Percentiles rank a stretch among this genome's conserved stretches.
These are phyloP conservation scores for Podarcis lilfordi DNA, from an alignment of 2,797 vertebrate species.

Conservation along the genomic window DNA sequence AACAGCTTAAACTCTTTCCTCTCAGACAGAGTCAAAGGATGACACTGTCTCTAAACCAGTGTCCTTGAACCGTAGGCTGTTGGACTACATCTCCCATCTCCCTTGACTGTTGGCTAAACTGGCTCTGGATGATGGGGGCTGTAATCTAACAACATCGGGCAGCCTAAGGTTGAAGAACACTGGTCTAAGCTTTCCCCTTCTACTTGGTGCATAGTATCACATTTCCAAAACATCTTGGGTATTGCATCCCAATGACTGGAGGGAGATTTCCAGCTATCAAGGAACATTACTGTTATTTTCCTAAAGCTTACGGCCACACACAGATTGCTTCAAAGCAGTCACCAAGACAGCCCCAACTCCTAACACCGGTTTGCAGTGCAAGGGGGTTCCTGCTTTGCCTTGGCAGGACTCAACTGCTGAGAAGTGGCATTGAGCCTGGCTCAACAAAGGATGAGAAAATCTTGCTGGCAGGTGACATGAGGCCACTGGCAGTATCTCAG, in stretches of 20 bases:
- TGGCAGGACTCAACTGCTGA: background rate
- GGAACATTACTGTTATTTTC: background rate
- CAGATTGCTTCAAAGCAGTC: background rate
- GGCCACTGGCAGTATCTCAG: slow-evolving; percentile 10
- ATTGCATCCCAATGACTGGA: background rate
- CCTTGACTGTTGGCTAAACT: too few relatives aligned
- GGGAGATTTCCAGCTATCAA: background rate
- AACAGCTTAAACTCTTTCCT: background rate
- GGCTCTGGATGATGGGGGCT: too few relatives aligned
- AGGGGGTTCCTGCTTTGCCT: background rate
- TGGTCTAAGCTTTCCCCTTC: background rate
- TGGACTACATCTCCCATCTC: too few relatives aligned
- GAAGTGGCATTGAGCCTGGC: background rate
- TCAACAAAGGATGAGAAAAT: slow-evolving; percentile 26
- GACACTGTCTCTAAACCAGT: background rate
- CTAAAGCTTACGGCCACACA: background rate
- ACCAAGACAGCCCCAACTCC: background rate
- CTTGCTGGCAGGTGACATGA: slow-evolving; percentile 6
- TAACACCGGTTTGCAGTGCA: background rate
- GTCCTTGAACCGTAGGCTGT: too few relatives aligned
- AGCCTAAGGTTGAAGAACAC: too few relatives aligned
- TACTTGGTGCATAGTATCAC: background rate
- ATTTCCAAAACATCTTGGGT: background rate
- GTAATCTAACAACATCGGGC: too few relatives aligned
- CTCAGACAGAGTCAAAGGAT: background rate